Evolutionary conservation across 2,113 vertebrate genomes (phyloP).

Genomic region (Serranochromis macrocephalus): DNA sequence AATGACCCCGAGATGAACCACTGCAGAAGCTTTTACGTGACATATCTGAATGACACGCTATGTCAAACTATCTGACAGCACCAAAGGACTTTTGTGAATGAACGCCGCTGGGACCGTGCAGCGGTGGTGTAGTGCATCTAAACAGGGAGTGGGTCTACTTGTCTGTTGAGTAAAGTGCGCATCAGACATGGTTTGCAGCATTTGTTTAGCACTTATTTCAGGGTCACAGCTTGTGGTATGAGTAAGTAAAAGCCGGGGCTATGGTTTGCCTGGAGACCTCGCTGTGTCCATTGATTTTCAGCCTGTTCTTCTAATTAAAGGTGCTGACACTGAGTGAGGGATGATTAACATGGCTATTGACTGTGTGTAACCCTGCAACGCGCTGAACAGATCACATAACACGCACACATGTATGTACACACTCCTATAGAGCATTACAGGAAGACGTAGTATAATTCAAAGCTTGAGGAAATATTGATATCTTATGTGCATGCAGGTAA

Average conservation of each 20-base stretch:
- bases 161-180: not conserved
- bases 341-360: slow-evolving; percentile 65
- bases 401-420: not conserved
- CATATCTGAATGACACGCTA: slow-evolving; percentile 24
- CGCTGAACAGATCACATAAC: not conserved
- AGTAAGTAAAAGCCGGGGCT: slow-evolving; percentile 7
- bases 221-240: slow-evolving; percentile 31
- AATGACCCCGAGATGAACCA: slow-evolving; percentile 9
- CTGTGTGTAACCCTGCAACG: slow-evolving; percentile 13
- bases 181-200: slow-evolving; percentile 18
- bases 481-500: not conserved
- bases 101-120: not conserved
- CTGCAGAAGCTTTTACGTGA: not conserved
- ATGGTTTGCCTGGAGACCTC: slow-evolving; percentile 39
- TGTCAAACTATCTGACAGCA: slow-evolving; percentile 3
- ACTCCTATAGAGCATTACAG: not conserved
- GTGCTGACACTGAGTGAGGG: slow-evolving; percentile 56
- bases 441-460: not conserved
- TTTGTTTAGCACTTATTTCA: slow-evolving; percentile 45
- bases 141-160: not conserved
- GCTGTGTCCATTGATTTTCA: slow-evolving; percentile 57
- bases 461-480: not conserved
- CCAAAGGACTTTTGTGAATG: not conserved
- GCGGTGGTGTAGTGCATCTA: not conserved
- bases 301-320: slow-evolving; percentile 64